These are phyloP conservation scores for Neotoma lepida DNA, from an alignment of 2,113 vertebrate genomes.

Conservation along the genomic window DNA sequence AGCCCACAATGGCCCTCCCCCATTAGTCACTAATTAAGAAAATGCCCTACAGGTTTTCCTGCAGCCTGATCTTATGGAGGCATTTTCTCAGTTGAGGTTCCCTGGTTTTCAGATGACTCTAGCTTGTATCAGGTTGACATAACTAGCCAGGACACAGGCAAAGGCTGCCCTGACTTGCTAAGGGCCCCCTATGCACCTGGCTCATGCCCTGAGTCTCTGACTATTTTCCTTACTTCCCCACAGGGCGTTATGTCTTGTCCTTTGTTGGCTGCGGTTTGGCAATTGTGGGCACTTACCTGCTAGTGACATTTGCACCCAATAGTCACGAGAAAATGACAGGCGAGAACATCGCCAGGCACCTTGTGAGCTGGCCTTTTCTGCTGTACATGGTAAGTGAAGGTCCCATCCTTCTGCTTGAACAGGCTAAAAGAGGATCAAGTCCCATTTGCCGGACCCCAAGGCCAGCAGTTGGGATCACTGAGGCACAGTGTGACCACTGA, in stretches of 20 bases:
- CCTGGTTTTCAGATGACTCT: neutral
- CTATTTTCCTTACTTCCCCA: neutral
- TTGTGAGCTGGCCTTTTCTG: conserved; percentile 96
- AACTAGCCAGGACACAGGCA: neutral
- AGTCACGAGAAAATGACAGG: conserved; percentile 94
- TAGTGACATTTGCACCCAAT: conserved; percentile 96
- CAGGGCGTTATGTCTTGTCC: conserved; percentile 92
- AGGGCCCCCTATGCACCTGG: accelerated
- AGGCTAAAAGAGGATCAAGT: accelerated
- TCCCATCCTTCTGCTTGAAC: neutral
- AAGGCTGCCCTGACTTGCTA: neutral
- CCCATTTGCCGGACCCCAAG: neutral
- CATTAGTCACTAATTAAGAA: neutral
- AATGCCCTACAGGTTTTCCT: too few relatives aligned
- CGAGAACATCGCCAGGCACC: conserved; percentile 92
- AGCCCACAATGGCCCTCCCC: neutral
- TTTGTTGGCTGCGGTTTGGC: conserved; percentile 93
- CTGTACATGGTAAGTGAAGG: conserved; percentile 92
- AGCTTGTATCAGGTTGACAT: neutral
- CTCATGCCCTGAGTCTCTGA: neutral
- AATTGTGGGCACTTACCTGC: conserved; percentile 92
- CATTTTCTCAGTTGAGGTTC: neutral
- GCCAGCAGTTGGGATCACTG: neutral
- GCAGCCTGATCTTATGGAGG: neutral
- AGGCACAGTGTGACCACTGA: neutral